Base-by-base conservation (phyloP, 2,797 vertebrate genomes). In the Toxotes lorentzi region DNA sequence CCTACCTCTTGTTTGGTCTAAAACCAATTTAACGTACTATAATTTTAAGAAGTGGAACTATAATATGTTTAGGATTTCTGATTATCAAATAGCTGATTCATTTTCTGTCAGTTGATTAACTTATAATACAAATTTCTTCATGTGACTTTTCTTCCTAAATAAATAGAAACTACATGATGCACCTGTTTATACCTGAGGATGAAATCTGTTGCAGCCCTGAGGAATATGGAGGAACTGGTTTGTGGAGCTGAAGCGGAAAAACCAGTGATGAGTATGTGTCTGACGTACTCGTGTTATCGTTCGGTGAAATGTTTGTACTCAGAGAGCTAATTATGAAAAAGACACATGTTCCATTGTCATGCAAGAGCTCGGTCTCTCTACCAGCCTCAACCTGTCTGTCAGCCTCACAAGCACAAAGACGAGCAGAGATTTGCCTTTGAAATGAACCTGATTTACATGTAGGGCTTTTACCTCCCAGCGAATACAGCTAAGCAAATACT, bases 151-250 rank as follows among this genome's bases (percentile, higher is more conserved):
- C 38, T 43, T 7, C 1, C 17, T 60, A 24, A 59, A 23, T 14
- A 2, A n/a, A 11, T 2, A n/a, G 34, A 59, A 63, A 47, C 41
- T 21, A 3, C 30, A 4, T 2, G 19, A 4, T 27, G 11, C 7
- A 38, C 30, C 32, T 19, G 58, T 60, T 65, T 3, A 11, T 43
- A 40, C 57, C 16, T 10, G 10, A 24, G n/a, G 6, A 32, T 34
- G 10, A 68, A 40, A 66, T 56, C 24, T 17, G 62, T 38, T 2
- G 43, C 66, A 62, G 16, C 34, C 11, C 50, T 17, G 38, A n/a
- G 30, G n/a, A 63, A 86, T 83, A 85, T 43, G 43, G 86, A 54
- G 10, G 32, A 88, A 91, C 92, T 32, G 35, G 93, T 90, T 83
- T 35, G 73, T 41, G 21, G 23, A 63, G 43, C 30, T 19, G 0